A percentile compares a stretch with the other conserved stretches of the same genome.
Evolutionary conservation across 1,140 invertebrate species (phyloP).

Genomic region (Ooceraea biroi): DNA sequence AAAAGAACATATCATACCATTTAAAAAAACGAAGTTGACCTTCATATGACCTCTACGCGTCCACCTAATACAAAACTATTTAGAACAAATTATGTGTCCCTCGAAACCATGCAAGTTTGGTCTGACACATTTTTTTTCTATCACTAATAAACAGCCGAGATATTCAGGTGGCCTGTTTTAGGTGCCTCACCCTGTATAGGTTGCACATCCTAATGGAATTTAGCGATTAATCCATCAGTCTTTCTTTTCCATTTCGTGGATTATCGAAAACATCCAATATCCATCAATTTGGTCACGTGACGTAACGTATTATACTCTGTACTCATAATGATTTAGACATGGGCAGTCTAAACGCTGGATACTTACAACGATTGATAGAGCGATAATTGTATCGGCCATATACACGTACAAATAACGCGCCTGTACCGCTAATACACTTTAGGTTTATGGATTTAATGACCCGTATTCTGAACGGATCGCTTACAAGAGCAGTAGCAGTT

Average conservation of each 20-base stretch:
- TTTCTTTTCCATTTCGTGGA: background rate
- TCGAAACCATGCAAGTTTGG: no score
- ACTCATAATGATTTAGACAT: slow-evolving; percentile 23
- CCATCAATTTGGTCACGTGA: slow-evolving; percentile 19
- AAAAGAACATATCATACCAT: no score
- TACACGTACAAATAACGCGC: slow-evolving; percentile 71
- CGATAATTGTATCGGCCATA: slow-evolving; percentile 51
- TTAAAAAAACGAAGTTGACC: no score
- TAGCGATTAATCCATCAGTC: background rate
- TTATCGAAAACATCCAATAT: background rate
- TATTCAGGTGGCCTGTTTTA: no score
- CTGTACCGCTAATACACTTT: slow-evolving; percentile 73
- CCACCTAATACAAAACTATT: no score
- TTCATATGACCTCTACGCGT: no score
- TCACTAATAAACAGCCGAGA: no score
- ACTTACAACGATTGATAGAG: slow-evolving; percentile 59
- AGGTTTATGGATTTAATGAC: slow-evolving; percentile 72
- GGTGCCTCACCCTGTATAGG: no score
- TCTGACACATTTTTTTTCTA: no score
- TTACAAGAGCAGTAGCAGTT: slow-evolving; percentile 76
- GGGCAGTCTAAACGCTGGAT: slow-evolving; percentile 47
- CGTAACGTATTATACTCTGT: slow-evolving; percentile 4
- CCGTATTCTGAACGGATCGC: slow-evolving; percentile 73
- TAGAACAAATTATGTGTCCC: no score
- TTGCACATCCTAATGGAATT: background rate